Conservation (phyloP, 2,888 invertebrate species). For the Euplagia quadripunctaria region DNA sequence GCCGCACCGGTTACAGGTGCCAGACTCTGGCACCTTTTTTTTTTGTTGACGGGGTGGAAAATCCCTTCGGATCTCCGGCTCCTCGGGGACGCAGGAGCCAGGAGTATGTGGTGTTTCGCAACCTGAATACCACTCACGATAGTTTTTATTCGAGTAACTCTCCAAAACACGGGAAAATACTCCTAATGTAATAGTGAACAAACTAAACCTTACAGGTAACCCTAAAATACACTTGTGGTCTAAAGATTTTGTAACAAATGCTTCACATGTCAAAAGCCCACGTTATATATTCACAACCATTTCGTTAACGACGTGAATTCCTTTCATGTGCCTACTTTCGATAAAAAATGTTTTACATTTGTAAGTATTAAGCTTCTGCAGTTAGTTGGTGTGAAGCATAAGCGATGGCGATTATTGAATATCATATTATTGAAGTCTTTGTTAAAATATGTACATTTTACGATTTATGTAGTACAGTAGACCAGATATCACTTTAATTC, state of each 20-base stretch:
- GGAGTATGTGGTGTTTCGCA: too few species aligned
- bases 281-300: conserved; percentile 52
- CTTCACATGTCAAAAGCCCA: conserved; percentile 30
- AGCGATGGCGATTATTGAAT: conserved; percentile 23
- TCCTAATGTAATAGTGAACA: neutral
- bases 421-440: neutral
- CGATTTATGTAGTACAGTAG: too few species aligned
- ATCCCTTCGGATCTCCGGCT: too few species aligned
- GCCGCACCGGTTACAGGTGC: too few species aligned
- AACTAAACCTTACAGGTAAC: neutral
- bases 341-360: conserved; percentile 61
- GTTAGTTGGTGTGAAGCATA: conserved; percentile 16
- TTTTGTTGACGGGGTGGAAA: too few species aligned
- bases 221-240: conserved; percentile 2
- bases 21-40: too few species aligned
- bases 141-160: too few species aligned
- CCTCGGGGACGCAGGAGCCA: too few species aligned
- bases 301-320: conserved; percentile 51
- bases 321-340: conserved; percentile 55
- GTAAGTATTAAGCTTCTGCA: conserved; percentile 48
- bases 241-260: conserved; percentile 7
- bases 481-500: too few species aligned
- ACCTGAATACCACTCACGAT: too few species aligned
- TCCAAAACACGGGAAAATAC: neutral
- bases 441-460: neutral